Conservation (phyloP, 2,888 invertebrate genomes). For the Tetragonula carbonaria region DNA sequence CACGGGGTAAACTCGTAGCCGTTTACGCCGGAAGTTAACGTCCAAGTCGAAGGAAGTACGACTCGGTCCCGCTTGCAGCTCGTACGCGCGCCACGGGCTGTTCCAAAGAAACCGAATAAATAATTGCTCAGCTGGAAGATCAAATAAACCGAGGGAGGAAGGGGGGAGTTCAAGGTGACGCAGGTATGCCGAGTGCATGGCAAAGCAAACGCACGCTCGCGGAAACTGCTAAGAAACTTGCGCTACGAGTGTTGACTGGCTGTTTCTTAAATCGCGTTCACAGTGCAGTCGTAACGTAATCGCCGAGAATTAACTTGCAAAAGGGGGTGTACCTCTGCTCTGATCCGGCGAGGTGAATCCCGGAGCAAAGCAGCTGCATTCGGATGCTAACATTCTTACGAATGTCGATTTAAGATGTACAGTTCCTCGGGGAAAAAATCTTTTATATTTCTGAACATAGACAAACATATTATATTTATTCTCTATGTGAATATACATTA, state of each 20-base stretch:
- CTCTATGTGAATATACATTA: no score
- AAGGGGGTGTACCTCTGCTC: no score
- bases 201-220: neutral
- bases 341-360: neutral
- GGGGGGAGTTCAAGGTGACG: constrained; percentile 6
- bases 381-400: no score
- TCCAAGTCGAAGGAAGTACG: constrained; percentile 48
- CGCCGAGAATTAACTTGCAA: neutral
- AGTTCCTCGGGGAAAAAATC: no score
- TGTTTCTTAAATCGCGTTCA: neutral
- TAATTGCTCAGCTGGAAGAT: constrained; percentile 45
- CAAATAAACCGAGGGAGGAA: constrained; percentile 26
- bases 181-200: neutral
- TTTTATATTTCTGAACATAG: no score
- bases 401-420: no score
- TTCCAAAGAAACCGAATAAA: constrained; percentile 44
- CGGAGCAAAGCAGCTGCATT: neutral
- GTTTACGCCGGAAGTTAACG: constrained; percentile 62
- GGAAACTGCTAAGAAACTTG: constrained; percentile 7
- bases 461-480: no score
- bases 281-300: neutral
- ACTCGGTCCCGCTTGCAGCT: constrained; percentile 43
- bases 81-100: neutral
- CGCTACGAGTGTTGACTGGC: neutral
- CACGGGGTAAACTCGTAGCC: constrained; percentile 13